These are phyloP conservation scores for Crotalus viridis DNA, from an alignment of 2,113 vertebrate genomes.

Conservation along the genomic window DNA sequence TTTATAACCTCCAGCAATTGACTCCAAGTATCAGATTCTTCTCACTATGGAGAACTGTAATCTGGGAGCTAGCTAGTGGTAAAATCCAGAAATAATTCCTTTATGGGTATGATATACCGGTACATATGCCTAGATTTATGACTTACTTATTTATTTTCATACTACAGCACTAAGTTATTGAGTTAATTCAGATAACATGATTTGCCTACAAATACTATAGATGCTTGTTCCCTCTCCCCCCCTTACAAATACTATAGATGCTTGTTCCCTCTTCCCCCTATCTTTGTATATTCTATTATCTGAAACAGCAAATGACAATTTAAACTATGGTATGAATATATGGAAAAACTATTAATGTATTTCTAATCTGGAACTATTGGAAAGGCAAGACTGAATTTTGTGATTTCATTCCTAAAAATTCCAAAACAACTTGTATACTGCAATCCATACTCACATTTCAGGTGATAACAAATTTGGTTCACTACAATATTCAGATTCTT, in stretches of 20 bases:
- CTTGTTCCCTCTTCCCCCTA: neutral
- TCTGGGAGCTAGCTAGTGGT: neutral
- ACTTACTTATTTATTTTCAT: neutral
- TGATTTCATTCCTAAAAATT: constrained; percentile 35
- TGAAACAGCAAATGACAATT: neutral
- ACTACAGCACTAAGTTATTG: neutral
- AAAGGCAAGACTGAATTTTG: neutral
- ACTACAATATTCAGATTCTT: constrained; percentile 81
- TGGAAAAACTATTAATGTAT: neutral
- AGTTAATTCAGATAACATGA: neutral
- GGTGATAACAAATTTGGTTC: constrained; percentile 86
- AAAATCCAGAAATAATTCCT: neutral
- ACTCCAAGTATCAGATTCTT: neutral
- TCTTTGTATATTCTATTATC: neutral
- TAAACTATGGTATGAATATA: neutral
- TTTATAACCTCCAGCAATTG: neutral
- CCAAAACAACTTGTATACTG: constrained; percentile 30
- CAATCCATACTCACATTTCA: constrained; percentile 82
- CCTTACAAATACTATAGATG: neutral
- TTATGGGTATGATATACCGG: neutral
- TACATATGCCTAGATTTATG: neutral
- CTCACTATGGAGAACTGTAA: neutral
- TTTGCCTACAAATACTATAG: neutral
- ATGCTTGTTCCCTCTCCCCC: neutral
- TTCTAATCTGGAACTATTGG: neutral